Evolutionary conservation across 2,113 vertebrate species (phyloP).

Genomic region (Tinamus guttatus): DNA sequence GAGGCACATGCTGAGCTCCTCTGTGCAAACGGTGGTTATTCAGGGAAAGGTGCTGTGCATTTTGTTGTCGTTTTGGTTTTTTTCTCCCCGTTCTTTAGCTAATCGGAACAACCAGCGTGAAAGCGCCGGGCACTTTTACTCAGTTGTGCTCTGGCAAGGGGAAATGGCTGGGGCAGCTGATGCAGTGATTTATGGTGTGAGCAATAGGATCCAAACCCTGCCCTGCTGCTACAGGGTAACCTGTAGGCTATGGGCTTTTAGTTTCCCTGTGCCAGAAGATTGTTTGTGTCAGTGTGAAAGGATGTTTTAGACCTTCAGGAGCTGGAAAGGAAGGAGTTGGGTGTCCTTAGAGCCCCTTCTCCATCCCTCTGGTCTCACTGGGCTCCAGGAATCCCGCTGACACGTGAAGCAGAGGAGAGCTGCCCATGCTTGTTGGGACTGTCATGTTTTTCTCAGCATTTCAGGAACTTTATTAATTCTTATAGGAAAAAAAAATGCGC

Average conservation of each 20-base stretch:
- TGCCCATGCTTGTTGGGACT: background rate
- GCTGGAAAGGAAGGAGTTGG: background rate
- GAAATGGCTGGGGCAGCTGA: constrained; percentile 34
- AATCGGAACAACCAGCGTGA: background rate
- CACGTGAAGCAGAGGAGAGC: background rate
- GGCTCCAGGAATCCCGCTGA: background rate
- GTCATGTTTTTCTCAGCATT: background rate
- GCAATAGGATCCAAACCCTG: constrained; percentile 23
- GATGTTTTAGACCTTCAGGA: background rate
- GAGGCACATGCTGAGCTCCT: background rate
- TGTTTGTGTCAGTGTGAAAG: background rate
- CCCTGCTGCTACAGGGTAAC: background rate
- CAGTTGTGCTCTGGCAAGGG: background rate
- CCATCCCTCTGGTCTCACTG: fast-evolving
- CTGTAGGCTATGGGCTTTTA: background rate
- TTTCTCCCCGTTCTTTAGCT: background rate
- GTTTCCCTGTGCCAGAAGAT: background rate
- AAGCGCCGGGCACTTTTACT: background rate
- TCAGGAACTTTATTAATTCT: background rate
- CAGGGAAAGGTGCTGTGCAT: background rate
- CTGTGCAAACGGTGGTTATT: constrained; percentile 21
- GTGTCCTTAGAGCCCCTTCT: background rate
- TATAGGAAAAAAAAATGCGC: background rate
- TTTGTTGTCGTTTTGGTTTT: background rate
- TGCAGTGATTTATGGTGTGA: constrained; percentile 32